Base-by-base conservation (phyloP, 2,888 invertebrate genomes). In the Pheosia tremula region DNA sequence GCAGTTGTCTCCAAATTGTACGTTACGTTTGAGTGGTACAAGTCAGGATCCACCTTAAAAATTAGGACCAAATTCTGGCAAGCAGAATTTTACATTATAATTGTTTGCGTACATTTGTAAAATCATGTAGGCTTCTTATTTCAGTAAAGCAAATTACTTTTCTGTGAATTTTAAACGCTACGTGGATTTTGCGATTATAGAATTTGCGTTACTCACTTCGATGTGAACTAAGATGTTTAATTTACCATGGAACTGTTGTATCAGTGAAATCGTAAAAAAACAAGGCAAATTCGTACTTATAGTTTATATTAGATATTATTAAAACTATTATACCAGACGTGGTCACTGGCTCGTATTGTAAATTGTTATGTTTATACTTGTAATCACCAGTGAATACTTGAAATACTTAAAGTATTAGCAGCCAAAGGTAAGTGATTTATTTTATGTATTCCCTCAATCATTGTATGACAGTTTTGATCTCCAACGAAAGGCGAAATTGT, bases 231-330 rank as follows among this genome's bases (percentile, higher is more conserved):
- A 65, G 63, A 66, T 68, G 41, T 52, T 50, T 62, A 53, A 62
- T 61, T 63, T 62, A 45, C 58, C 63, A 37, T 58, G 41, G 47
- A 54, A 61, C 57, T 24, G 11, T 57, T 61, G 39, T 45, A 5
- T 11, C 39, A 24, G 24, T 24, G 24, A 41, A n/a, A 45, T 37
- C 24, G 1, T 56, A 8, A 67, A 66, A 56, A 60, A 55, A 52
- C 71, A 57, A 64, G 72, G 77, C 75, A 69, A 73, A 73, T 73
- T 74, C 67, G 61, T 77, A 77, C 76, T 77, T 77, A 77, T 77
- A 71, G 24, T 24, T 24, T 77, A 70, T 70, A 57, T 24, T 54
- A 74, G 67, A 68, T 65, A 64, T 57, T 50, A 56, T 54, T 69
- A 66, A 67, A 55, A 38, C 62, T 61, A 66, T 68, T 62, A 11